These are phyloP conservation scores for Cinclus mexicanus DNA, from an alignment of 2,113 vertebrate genomes.

Conservation along the genomic window DNA sequence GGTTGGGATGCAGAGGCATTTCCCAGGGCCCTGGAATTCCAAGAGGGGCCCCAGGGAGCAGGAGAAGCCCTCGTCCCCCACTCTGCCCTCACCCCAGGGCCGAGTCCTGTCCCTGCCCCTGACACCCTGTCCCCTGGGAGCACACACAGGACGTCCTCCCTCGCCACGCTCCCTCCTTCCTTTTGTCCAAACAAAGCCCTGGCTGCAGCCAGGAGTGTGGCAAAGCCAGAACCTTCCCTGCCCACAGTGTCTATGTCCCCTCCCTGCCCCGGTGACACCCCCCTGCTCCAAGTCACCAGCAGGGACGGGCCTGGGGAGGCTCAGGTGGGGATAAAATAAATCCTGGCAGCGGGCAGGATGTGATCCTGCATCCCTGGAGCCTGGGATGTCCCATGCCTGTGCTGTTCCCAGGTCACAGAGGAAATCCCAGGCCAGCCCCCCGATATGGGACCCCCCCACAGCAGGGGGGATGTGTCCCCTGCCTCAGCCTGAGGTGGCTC, in stretches of 20 bases:
- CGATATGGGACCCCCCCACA: fast-evolving
- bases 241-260: fast-evolving
- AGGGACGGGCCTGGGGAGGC: not conserved
- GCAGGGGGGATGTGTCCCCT: not conserved
- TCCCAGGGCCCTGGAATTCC: not conserved
- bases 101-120: not conserved
- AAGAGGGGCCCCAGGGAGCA: not conserved
- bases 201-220: not conserved
- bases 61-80: not conserved
- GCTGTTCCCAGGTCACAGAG: not conserved
- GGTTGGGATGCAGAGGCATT: fast-evolving
- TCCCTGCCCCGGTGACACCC: fast-evolving
- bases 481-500: not conserved
- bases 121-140: not conserved
- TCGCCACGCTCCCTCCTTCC: not conserved
- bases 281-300: fast-evolving
- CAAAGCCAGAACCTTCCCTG: not conserved
- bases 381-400: fast-evolving
- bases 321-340: not conserved
- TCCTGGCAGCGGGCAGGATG: not conserved
- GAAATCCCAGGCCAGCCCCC: not conserved
- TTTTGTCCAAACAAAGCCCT: not conserved
- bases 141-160: not conserved
- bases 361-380: not conserved
- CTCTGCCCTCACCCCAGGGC: not conserved